Conservation (phyloP, 2,113 vertebrate species). For the Pseudonaja textilis region DNA sequence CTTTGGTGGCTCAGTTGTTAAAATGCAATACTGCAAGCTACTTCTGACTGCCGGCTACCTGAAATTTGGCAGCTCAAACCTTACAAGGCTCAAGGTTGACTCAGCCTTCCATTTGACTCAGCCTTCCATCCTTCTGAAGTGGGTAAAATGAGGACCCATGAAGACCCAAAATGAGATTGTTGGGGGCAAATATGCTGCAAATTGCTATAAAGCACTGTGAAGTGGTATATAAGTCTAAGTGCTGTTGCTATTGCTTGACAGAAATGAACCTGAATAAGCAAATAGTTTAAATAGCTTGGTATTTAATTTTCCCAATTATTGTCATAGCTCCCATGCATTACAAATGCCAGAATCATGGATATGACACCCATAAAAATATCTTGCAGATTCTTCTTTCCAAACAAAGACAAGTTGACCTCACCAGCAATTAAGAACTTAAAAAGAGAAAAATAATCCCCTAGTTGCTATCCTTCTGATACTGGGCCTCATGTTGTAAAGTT, state of each 20-base stretch:
- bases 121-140: too few relatives aligned
- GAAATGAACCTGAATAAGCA: background rate
- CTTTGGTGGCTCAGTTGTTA: too few relatives aligned
- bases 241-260: background rate
- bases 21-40: too few relatives aligned
- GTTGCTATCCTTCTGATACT: background rate
- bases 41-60: too few relatives aligned
- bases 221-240: too few relatives aligned
- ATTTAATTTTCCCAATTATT: background rate
- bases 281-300: background rate
- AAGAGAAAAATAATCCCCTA: background rate
- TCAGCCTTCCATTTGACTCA: too few relatives aligned
- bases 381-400: background rate
- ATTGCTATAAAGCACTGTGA: too few relatives aligned
- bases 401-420: background rate
- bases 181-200: too few relatives aligned
- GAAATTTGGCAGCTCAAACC: too few relatives aligned
- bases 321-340: background rate
- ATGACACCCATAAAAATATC: background rate
- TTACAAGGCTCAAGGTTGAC: too few relatives aligned
- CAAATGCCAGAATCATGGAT: background rate
- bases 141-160: too few relatives aligned
- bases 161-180: too few relatives aligned
- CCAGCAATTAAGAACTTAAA: background rate
- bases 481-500: background rate